Base-by-base conservation (phyloP, 1,140 invertebrate genomes). In the Brachionus sp. region DNA sequence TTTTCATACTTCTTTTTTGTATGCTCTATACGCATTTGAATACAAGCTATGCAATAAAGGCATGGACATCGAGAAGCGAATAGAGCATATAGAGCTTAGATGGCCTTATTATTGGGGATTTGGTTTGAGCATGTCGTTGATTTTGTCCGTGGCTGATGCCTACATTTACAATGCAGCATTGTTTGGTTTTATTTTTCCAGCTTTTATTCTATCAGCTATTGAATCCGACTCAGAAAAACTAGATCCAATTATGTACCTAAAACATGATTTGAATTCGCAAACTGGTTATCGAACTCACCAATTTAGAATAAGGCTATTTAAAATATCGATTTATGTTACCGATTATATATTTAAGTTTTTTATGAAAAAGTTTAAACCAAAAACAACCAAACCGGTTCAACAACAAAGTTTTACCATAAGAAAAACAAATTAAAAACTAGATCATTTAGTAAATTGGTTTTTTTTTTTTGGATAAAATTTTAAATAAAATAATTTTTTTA, bases 91-190 rank as follows among this genome's bases (percentile, higher is more conserved):
- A n/a, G 77, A 80, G 33, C 37, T 29, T 13, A 80, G 77, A 62
- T 80, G 77, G 77, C 77, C 77, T 5, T 80, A 80, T 44, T 80
- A 62, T 37, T 80, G 53, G 33, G 77, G 77, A 16, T 80, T 80
- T 80, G 77, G 77, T 19, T 13, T 80, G 19, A 62, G 50, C n/a
- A 39, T 80, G 50, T 80, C 77, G 2, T 6, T 80, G 9, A 37
- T 80, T 37, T 25, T 80, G 6, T 80, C 77, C 13, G 16, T 66
- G n/a, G 62, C 77, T 66, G 77, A 53, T 5, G 53, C 77, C 2
- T 80, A 80, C 39, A 80, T 80, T n/a, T 80, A 80, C 77, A 80
- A 53, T 42, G 77, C 77, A 7, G 57, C 77, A 39, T 33, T 80
- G 13, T 80, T 80, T 9, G 77, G 35, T 13, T 80, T 66, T 44